Conservation (phyloP, 2,888 invertebrate species). For the Slavum lentiscoides region DNA sequence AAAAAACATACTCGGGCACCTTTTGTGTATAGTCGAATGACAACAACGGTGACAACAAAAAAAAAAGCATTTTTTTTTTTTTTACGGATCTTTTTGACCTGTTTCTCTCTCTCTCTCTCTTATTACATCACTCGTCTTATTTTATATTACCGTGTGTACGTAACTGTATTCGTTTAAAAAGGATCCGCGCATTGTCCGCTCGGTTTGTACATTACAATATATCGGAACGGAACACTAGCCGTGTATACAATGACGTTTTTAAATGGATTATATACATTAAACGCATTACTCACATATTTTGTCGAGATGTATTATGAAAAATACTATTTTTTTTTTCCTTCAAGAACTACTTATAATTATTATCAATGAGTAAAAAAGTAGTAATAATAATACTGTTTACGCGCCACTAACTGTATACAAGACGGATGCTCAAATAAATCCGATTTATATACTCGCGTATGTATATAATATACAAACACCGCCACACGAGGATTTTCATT, state of each 20-base stretch:
- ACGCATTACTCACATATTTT: not conserved
- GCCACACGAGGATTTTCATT: no score
- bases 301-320: not conserved
- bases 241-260: slow-evolving; percentile 4
- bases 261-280: slow-evolving; percentile 27
- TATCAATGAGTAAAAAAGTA: no score
- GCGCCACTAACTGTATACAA: no score
- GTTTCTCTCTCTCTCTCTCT: not conserved
- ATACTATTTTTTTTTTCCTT: not conserved
- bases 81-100: slow-evolving; percentile 35
- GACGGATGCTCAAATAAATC: no score
- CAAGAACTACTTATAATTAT: no score
- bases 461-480: no score
- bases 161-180: not conserved
- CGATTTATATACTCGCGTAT: no score
- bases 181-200: slow-evolving; percentile 6
- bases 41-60: not conserved
- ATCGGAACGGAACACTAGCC: not conserved
- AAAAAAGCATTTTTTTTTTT: slow-evolving; percentile 47
- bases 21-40: slow-evolving; percentile 19
- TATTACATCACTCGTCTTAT: not conserved
- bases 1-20: slow-evolving; percentile 7
- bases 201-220: not conserved
- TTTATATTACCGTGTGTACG: slow-evolving; percentile 1
- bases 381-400: no score